Evolutionary conservation across 2,797 vertebrate genomes (phyloP).

Genomic region (Gallinago nigripennis): DNA sequence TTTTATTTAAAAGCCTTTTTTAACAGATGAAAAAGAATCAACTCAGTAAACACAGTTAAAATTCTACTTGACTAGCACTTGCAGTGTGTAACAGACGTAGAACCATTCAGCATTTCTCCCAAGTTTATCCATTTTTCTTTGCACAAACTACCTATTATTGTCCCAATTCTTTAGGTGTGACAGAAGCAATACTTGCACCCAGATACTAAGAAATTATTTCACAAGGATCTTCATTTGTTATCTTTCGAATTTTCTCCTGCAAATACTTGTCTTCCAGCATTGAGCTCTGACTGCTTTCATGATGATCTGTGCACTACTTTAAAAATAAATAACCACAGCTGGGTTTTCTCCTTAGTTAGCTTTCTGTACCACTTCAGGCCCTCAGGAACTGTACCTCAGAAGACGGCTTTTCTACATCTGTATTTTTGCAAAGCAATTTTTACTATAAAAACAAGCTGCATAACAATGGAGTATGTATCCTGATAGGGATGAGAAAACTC

Average conservation of each 20-base stretch:
- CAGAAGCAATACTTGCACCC: rapidly evolving
- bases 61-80: neutral
- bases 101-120: neutral
- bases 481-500: neutral
- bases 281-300: neutral
- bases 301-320: neutral
- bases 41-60: neutral
- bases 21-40: neutral
- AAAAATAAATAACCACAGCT: rapidly evolving
- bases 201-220: neutral
- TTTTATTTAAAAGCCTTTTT: neutral
- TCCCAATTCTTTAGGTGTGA: neutral
- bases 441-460: neutral
- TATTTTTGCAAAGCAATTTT: neutral
- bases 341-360: neutral
- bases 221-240: neutral
- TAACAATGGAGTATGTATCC: neutral
- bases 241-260: neutral
- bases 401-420: neutral
- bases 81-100: neutral
- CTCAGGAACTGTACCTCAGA: neutral
- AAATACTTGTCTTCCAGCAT: neutral
- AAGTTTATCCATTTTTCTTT: neutral
- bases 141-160: neutral
- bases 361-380: neutral